Conservation (phyloP, 2,797 vertebrate species). For the Danionella dracula region DNA sequence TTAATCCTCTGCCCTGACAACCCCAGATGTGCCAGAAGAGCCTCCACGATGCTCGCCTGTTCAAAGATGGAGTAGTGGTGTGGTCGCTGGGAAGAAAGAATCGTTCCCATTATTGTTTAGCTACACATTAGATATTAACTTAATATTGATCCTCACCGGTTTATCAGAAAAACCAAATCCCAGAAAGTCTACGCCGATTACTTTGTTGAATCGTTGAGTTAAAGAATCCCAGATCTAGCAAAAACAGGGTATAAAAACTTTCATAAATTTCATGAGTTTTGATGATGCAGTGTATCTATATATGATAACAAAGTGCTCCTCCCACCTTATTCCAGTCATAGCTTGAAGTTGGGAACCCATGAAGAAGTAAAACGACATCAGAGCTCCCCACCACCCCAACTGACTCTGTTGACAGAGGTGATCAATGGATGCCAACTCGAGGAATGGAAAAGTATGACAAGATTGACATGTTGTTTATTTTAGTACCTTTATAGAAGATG, state of each 20-base stretch:
- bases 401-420: slow-evolving; percentile 67
- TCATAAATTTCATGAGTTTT: no score
- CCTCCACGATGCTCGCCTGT: slow-evolving; percentile 88
- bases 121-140: no score
- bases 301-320: no score
- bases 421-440: neutral
- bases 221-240: slow-evolving; percentile 90
- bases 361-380: slow-evolving; percentile 81
- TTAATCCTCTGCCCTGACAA: slow-evolving; percentile 79
- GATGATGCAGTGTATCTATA: no score
- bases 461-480: neutral
- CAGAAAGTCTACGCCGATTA: slow-evolving; percentile 88
- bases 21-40: slow-evolving; percentile 76
- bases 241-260: neutral
- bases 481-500: slow-evolving; percentile 92
- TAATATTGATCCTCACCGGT: slow-evolving; percentile 69
- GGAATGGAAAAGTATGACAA: neutral
- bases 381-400: slow-evolving; percentile 82
- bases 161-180: slow-evolving; percentile 98
- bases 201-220: slow-evolving; percentile 81
- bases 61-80: slow-evolving; percentile 93
- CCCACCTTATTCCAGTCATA: slow-evolving; percentile 92
- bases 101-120: neutral
- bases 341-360: slow-evolving; percentile 93
- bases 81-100: slow-evolving; percentile 68